phyloP scores from a whole-genome alignment of 35 echinoderm and acorn worm species.

The Ptychodera flava region DNA sequence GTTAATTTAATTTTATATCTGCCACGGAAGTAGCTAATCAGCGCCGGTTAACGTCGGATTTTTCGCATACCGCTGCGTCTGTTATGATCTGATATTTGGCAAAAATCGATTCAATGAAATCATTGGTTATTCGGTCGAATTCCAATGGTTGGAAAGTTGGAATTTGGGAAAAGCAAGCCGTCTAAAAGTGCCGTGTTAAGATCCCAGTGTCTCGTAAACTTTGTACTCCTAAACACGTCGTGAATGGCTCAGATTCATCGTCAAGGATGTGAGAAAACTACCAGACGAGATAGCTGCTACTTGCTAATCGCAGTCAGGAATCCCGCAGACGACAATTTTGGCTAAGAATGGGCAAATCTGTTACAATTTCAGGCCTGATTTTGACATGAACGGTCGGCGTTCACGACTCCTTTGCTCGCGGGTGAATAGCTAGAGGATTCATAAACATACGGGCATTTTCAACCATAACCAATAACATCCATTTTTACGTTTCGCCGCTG shows the following conservation, averaged over 20 bases:
- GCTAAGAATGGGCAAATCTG: neutral
- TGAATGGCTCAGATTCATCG: neutral
- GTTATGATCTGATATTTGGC: neutral
- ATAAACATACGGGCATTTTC: neutral
- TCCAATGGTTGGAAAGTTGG: neutral
- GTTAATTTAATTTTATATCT: neutral
- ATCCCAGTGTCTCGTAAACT: neutral
- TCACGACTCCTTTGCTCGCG: neutral
- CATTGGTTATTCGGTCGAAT: too few species aligned
- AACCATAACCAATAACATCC: neutral
- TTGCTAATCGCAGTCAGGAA: neutral
- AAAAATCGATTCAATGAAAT: neutral
- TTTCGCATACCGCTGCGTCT: neutral
- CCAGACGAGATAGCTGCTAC: neutral
- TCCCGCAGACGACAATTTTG: neutral
- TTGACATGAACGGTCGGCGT: neutral
- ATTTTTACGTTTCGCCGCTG: neutral
- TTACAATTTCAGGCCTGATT: neutral
- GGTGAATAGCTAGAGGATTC: neutral
- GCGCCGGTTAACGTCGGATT: neutral
- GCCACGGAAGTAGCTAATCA: neutral
- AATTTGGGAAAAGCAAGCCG: neutral
- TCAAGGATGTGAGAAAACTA: neutral
- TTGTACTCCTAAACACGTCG: neutral
- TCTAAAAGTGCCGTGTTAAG: neutral